Evolutionary conservation across 2,113 vertebrate genomes (phyloP).

Genomic region (Strigops habroptila): DNA sequence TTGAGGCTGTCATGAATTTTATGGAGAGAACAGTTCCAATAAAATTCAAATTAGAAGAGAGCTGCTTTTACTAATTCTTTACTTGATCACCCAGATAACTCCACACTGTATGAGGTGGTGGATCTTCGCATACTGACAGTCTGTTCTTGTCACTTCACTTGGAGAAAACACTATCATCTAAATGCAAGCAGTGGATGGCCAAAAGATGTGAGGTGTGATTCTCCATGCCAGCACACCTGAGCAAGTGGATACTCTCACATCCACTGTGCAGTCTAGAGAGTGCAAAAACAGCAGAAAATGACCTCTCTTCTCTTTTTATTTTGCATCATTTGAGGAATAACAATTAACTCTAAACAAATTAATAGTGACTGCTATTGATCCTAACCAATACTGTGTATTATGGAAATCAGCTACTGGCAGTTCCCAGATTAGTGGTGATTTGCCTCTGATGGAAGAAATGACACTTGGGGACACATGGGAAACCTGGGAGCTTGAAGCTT

Average conservation of each 20-base stretch:
- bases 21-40: neutral
- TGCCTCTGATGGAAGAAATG: neutral
- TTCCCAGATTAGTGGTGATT: neutral
- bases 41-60: neutral
- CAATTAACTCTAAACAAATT: neutral
- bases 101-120: accelerated
- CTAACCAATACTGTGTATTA: neutral
- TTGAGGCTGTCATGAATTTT: neutral
- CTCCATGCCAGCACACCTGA: neutral
- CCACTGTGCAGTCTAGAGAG: neutral
- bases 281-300: neutral
- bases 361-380: neutral
- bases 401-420: neutral
- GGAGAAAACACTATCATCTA: neutral
- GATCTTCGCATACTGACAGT: neutral
- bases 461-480: neutral
- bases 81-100: neutral
- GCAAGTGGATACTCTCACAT: neutral
- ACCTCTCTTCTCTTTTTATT: neutral
- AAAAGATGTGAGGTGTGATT: neutral
- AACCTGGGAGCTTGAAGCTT: neutral
- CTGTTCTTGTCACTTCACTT: neutral
- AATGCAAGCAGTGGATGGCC: accelerated
- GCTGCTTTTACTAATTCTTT: neutral
- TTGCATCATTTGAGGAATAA: neutral